Evolutionary conservation across 2,113 vertebrate species (phyloP).

Genomic region (Sisor rabdophorus): DNA sequence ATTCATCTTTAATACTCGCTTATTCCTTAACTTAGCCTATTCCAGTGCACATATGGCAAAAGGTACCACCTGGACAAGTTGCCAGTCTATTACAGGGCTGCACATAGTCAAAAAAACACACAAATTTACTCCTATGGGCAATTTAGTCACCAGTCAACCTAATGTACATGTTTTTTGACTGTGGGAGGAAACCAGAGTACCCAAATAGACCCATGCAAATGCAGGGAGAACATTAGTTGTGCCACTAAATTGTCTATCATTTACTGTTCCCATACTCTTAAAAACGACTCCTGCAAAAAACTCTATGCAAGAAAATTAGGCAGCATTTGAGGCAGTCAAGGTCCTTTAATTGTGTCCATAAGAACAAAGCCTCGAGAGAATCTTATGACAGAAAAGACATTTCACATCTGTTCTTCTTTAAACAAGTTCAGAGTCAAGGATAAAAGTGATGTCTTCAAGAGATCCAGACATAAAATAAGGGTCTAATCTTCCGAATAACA

Average conservation of each 20-base stretch:
- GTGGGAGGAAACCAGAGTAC: too few relatives aligned
- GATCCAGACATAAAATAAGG: not conserved
- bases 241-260: not conserved
- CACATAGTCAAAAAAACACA: too few relatives aligned
- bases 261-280: not conserved
- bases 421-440: not conserved
- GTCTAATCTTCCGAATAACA: not conserved
- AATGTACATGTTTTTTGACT: too few relatives aligned
- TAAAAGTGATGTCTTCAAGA: not conserved
- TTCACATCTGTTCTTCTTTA: not conserved
- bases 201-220: too few relatives aligned
- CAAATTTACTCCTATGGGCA: too few relatives aligned
- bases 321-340: not conserved
- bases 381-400: conserved; percentile 14
- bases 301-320: not conserved
- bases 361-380: not conserved
- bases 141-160: too few relatives aligned
- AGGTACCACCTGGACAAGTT: too few relatives aligned
- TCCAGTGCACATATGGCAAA: too few relatives aligned
- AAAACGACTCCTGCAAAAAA: not conserved
- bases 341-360: not conserved
- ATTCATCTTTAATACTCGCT: not conserved
- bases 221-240: too few relatives aligned
- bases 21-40: too few relatives aligned
- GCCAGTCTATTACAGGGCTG: too few relatives aligned